Conservation (phyloP, 2,888 invertebrate species). For the Gonocerus acuteangulatus region DNA sequence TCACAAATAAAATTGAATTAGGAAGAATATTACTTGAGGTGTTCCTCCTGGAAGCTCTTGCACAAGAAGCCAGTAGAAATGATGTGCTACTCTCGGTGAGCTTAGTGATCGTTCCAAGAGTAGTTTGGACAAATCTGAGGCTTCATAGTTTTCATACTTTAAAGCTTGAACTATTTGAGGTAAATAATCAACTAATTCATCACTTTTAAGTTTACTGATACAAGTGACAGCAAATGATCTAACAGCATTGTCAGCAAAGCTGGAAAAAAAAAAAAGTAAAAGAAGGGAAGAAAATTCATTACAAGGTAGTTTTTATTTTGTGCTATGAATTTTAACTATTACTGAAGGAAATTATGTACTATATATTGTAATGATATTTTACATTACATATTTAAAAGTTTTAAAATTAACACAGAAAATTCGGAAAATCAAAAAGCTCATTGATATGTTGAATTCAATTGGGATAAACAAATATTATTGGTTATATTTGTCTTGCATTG, state of each 20-base stretch:
- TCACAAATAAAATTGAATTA: constrained; percentile 6
- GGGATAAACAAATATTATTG: too few relatives aligned
- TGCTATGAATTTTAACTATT: too few relatives aligned
- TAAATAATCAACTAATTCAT: constrained; percentile 82
- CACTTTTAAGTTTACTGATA: constrained; percentile 70
- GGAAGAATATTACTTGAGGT: constrained; percentile 57
- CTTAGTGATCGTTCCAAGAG: constrained; percentile 73
- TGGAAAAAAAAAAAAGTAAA: constrained; percentile 43
- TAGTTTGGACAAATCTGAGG: constrained; percentile 75
- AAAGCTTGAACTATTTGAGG: constrained; percentile 89
- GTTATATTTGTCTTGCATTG: too few relatives aligned
- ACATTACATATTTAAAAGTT: too few relatives aligned
- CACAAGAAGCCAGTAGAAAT: constrained; percentile 86
- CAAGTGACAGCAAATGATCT: constrained; percentile 76
- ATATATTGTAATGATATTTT: too few relatives aligned
- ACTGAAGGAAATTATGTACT: too few relatives aligned
- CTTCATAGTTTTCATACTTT: constrained; percentile 84
- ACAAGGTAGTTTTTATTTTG: too few relatives aligned
- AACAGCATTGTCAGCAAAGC: constrained; percentile 86
- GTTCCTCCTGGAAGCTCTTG: constrained; percentile 73
- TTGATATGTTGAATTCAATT: too few relatives aligned
- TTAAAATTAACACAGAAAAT: too few relatives aligned
- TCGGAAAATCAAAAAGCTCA: too few relatives aligned
- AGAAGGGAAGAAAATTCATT: background rate
- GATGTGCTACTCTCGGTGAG: constrained; percentile 87